Conservation (phyloP, 2,888 invertebrate species). For the Globia sparganii region DNA sequence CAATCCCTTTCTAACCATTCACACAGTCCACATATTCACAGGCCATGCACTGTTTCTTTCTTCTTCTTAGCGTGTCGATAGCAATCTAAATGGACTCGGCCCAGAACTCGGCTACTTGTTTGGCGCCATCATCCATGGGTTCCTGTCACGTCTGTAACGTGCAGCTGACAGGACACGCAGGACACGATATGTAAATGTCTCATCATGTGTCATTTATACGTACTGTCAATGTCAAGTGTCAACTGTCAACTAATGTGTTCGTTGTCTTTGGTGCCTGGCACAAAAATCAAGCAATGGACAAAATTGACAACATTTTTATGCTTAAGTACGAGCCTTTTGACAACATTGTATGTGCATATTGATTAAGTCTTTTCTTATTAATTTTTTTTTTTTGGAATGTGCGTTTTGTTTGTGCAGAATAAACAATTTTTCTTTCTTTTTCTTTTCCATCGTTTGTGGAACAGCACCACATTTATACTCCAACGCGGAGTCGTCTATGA, state of each 20-base stretch:
- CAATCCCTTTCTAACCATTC: background rate
- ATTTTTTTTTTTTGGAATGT: no score
- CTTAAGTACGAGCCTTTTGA: no score
- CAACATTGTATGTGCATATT: no score
- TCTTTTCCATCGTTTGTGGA: background rate
- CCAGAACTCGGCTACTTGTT: background rate
- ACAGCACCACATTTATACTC: background rate
- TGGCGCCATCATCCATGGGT: background rate
- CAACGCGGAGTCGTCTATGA: background rate
- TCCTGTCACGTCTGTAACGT: background rate
- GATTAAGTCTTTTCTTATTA: no score
- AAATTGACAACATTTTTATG: no score
- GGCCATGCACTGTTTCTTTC: background rate
- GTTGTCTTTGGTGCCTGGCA: no score
- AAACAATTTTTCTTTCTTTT: no score
- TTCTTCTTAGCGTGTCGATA: background rate
- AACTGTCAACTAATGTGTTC: no score
- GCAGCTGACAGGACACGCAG: background rate
- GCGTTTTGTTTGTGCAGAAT: no score
- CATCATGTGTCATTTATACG: no score
- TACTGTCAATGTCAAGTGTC: no score
- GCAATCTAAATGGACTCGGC: background rate
- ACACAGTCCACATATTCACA: background rate
- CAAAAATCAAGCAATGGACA: no score
- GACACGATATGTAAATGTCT: background rate